phyloP scores from a whole-genome alignment of 1,140 invertebrate species.

The Prorops nasuta region DNA sequence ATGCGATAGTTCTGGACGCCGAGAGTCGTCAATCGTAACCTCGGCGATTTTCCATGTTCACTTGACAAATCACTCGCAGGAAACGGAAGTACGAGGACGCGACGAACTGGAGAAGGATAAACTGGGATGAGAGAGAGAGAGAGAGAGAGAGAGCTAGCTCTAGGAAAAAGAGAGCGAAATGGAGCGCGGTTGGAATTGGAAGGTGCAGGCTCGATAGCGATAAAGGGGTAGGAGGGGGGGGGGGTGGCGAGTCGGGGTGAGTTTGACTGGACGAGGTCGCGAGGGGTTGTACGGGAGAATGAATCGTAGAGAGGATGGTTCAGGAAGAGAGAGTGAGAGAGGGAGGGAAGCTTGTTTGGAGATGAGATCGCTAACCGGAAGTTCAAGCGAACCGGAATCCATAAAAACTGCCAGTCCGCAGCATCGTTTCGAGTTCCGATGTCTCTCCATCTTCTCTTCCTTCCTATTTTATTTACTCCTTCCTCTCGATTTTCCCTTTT shows the following conservation, averaged over 20 bases:
- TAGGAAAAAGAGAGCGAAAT: too few relatives aligned
- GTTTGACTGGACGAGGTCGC: conserved; percentile 33
- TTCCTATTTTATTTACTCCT: conserved; percentile 11
- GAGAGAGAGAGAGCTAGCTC: too few relatives aligned
- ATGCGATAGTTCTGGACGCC: too few relatives aligned
- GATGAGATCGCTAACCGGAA: conserved; percentile 40
- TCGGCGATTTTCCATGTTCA: too few relatives aligned
- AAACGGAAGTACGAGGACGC: conserved; percentile 36
- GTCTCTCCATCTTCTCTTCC: conserved; percentile 15
- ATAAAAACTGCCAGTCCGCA: conserved; percentile 34
- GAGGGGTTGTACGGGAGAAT: conserved; percentile 23
- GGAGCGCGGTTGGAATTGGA: too few relatives aligned
- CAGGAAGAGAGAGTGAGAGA: conserved; percentile 11
- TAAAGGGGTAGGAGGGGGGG: too few relatives aligned
- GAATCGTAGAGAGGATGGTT: conserved; percentile 5
- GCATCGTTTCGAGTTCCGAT: conserved; percentile 18
- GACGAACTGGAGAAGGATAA: too few relatives aligned
- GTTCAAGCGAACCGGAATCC: conserved; percentile 37
- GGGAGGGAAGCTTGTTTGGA: conserved; percentile 27
- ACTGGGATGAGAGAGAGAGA: too few relatives aligned
- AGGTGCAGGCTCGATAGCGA: too few relatives aligned
- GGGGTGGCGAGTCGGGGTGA: too few relatives aligned
- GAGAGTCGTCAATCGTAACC: too few relatives aligned
- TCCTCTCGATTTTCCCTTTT: conserved; percentile 2
- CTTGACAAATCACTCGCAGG: conserved; percentile 27